Evolutionary conservation across 1,140 invertebrate genomes (phyloP), one percentile per base, ranked within the genome.

Genomic region (Drosophila nebulosa): DNA sequence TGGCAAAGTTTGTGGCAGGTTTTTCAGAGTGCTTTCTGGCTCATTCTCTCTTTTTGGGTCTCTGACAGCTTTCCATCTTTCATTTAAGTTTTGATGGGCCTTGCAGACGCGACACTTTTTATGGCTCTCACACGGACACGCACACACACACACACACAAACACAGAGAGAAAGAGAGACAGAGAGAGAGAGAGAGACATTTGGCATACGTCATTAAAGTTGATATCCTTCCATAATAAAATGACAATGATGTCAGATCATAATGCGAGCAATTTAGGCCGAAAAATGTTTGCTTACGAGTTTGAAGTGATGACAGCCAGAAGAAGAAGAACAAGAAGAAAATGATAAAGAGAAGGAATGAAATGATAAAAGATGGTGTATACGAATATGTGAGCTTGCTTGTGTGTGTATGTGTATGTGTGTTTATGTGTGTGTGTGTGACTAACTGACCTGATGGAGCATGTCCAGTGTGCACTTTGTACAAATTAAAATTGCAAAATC

Each of bases 401-500:
- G 2, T 51, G 42, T 32, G 12, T 14, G 1, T 1, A 2, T 63
- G 51, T 69, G 60, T 60, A 55, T 74, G 56, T 74, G 36, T 27
- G 18, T 64, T 59, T 66, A 24, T 57, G 55, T 50, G 35, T 79
- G 30, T 59, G 14, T 46, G 50, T 65, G 60, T 57, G 24, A 53
- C 51, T 53, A 30, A 53, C 51, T 53, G 24, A 53, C n/a, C 51
- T 53, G 51, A 53, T 53, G 51, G 24, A 53, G 24, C 51, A 53
- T 27, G 51, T 53, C 24, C 51, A 53, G 52, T 73, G 58, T 75
- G 78, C 77, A 84, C 81, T 84, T 85, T 84, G 80, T 70, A 73
- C 77, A 85, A 84, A 84, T 84, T 84, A 85, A 85, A 84, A 84
- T 80, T 84, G 72, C 69, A 85, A 85, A 84, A 84, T 86, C 73